These are phyloP conservation scores for Forbesichthys papilliferus DNA, from an alignment of 2,113 vertebrate species.

Conservation along the genomic window DNA sequence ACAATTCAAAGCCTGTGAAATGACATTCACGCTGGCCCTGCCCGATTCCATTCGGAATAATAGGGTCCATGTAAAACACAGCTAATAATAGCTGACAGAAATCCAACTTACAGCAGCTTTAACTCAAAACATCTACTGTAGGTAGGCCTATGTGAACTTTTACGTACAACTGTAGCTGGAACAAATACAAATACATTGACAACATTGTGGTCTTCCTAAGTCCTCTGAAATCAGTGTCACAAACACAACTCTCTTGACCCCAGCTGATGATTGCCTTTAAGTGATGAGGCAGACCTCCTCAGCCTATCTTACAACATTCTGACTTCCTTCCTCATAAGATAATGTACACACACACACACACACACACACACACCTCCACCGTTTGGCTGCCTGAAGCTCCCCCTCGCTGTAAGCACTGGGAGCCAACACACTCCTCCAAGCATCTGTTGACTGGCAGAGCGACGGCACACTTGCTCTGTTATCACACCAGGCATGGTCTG, in stretches of 20 bases:
- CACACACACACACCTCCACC: conserved; percentile 15
- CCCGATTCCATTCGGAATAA: no score
- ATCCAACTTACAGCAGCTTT: no score
- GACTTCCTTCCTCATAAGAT: conserved; percentile 40
- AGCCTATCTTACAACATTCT: conserved; percentile 34
- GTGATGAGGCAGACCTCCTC: conserved; percentile 35
- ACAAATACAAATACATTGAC: no score
- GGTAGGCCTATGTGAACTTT: no score
- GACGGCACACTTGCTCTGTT: conserved; percentile 38
- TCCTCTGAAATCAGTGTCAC: neutral
- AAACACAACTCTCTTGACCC: conserved; percentile 41
- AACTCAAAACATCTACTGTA: no score
- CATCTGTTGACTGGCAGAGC: conserved; percentile 60
- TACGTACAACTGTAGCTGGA: no score
- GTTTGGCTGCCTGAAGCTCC: conserved; percentile 7
- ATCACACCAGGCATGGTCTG: conserved; percentile 34
- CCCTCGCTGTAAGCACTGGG: conserved; percentile 31
- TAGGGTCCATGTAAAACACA: no score
- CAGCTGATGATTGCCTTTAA: conserved; percentile 42
- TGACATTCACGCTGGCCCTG: no score
- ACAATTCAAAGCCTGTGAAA: no score
- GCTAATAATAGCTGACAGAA: no score
- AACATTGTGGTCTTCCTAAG: neutral
- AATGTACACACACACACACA: conserved; percentile 2
- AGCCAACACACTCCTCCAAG: conserved; percentile 54